Percentiles rank a stretch among this genome's conserved stretches.
Conservation (phyloP, 2,113 vertebrate genomes). For the Hippoglossus stenolepis region DNA sequence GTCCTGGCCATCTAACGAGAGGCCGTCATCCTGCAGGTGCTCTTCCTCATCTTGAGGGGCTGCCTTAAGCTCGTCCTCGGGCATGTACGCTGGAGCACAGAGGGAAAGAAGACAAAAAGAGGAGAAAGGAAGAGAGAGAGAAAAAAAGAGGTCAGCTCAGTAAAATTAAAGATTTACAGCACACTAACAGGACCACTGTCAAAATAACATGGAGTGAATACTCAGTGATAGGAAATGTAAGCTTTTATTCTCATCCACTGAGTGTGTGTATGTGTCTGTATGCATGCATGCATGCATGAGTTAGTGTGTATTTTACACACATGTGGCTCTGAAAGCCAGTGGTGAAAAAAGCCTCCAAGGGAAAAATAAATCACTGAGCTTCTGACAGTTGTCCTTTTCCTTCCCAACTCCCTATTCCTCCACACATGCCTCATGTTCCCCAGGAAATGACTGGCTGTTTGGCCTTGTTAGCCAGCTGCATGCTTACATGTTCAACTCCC, state of each 20-base stretch:
- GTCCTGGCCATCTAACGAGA: constrained; percentile 92
- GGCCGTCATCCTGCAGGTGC: constrained; percentile 90
- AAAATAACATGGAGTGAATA: constrained; percentile 72
- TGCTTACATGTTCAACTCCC: constrained; percentile 64
- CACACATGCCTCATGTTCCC: constrained; percentile 76
- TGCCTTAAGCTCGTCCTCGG: constrained; percentile 97
- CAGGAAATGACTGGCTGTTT: constrained; percentile 77
- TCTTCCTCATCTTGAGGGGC: constrained; percentile 89
- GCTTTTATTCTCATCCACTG: constrained; percentile 67
- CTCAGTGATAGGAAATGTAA: constrained; percentile 65
- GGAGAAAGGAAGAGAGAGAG: constrained; percentile 11
- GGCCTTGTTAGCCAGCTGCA: constrained; percentile 81
- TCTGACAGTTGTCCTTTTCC: constrained; percentile 81
- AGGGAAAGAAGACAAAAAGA: constrained; percentile 50
- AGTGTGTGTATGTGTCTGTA: constrained; percentile 39
- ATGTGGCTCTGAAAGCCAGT: constrained; percentile 75
- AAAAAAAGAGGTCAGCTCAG: constrained; percentile 71
- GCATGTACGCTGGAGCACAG: constrained; percentile 92
- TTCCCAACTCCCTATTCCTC: constrained; percentile 77
- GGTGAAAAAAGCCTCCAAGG: constrained; percentile 77
- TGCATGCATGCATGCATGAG: constrained; percentile 66
- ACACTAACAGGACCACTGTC: constrained; percentile 70
- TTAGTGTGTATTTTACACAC: constrained; percentile 73
- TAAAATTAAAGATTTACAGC: constrained; percentile 78
- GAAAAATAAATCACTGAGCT: constrained; percentile 79